phyloP scores from a whole-genome alignment of 2,797 vertebrate species.

The Thripadectes ignobilis region DNA sequence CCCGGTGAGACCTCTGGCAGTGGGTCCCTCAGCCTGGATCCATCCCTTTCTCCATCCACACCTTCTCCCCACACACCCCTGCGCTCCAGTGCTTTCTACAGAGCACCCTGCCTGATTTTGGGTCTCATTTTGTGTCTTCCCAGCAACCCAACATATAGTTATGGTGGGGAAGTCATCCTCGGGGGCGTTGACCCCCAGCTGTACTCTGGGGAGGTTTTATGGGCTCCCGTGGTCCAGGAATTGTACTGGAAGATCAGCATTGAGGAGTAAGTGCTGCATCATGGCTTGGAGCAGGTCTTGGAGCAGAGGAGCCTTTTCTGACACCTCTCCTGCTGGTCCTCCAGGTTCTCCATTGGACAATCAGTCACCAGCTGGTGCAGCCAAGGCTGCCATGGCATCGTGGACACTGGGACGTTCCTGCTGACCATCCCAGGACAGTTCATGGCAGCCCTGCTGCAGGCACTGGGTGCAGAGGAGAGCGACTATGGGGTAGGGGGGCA shows the following conservation, averaged over 20 bases:
- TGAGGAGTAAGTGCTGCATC: conserved; percentile 67
- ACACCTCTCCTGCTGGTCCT: not conserved
- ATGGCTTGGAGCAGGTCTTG: accelerated
- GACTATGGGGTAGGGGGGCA: conserved; percentile 63
- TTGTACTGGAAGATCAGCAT: conserved; percentile 80
- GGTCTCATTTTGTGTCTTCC: not conserved
- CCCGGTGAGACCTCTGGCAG: conserved; percentile 53
- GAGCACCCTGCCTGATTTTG: not conserved
- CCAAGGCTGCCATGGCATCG: conserved; percentile 79
- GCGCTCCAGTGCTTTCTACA: accelerated
- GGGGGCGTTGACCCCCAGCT: conserved; percentile 69
- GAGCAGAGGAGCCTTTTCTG: not conserved
- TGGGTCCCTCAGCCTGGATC: not conserved
- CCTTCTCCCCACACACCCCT: accelerated
- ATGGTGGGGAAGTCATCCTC: conserved; percentile 77
- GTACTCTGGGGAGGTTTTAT: conserved; percentile 77
- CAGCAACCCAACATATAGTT: conserved; percentile 50
- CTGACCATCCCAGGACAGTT: conserved; percentile 74
- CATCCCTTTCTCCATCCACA: not conserved
- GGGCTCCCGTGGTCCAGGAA: conserved; percentile 79
- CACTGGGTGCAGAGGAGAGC: conserved; percentile 65
- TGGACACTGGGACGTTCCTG: conserved; percentile 79
- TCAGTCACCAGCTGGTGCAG: conserved; percentile 72
- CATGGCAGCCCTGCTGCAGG: conserved; percentile 69
- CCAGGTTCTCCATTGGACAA: conserved; percentile 73